Evolutionary conservation across 2,888 invertebrate genomes (phyloP).

Genomic region (Shargacucullia verbasci): DNA sequence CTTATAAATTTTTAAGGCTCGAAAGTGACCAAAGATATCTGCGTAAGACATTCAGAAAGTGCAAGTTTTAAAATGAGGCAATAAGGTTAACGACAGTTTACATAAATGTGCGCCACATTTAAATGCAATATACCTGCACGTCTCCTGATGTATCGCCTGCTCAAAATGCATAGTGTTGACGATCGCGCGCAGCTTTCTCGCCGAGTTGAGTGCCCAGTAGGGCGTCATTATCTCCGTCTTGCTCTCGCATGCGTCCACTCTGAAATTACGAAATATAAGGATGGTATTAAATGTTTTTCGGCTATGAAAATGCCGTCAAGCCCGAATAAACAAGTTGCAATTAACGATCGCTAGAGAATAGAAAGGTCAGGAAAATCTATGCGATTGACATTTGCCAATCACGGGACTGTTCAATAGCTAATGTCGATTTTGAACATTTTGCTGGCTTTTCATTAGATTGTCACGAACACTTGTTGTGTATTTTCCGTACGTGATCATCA

Average conservation of each 20-base stretch:
- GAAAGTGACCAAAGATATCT: background rate
- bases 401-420: too few relatives aligned
- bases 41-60: conserved; percentile 4
- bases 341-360: too few relatives aligned
- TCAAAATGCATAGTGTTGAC: conserved; percentile 98
- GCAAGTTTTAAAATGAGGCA: conserved; percentile 19
- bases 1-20: too few relatives aligned
- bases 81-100: conserved; percentile 18
- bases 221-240: conserved; percentile 97
- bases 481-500: too few relatives aligned
- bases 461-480: too few relatives aligned
- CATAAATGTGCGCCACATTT: conserved; percentile 24
- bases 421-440: too few relatives aligned
- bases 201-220: conserved; percentile 98
- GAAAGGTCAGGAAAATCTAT: too few relatives aligned
- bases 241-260: conserved; percentile 96
- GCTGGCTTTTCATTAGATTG: too few relatives aligned
- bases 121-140: conserved; percentile 92
- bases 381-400: too few relatives aligned
- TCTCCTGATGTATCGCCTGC: conserved; percentile 98
- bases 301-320: background rate
- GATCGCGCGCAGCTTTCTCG: conserved; percentile 96
- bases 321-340: too few relatives aligned
- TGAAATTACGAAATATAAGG: conserved; percentile 10
- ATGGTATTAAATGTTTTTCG: background rate